Base-by-base conservation (phyloP, 1,140 invertebrate genomes). In the Holotrichia oblita region DNA sequence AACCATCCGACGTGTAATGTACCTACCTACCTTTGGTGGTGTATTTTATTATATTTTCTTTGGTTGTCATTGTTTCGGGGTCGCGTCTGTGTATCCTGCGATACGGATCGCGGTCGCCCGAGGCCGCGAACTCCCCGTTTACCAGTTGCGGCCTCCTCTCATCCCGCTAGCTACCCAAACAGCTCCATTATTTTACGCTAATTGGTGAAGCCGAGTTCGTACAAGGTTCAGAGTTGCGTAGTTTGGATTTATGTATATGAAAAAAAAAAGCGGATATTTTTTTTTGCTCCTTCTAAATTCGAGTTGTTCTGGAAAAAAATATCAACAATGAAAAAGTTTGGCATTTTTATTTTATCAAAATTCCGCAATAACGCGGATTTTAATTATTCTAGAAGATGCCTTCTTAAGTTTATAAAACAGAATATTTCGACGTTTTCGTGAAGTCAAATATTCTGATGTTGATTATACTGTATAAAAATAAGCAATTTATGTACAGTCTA, bases 101-200 rank as follows among this genome's bases (percentile, higher is more conserved):
- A 69, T 69, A 12, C 17, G 22, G 22, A 34, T 69, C 61, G 61
- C 61, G 20, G 61, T 69, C 61, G 61, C 61, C 61, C 61, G 61
- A 14, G 61, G 61, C 61, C 61, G 61, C 61, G 61, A 69, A 69
- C 61, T 34, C 61, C 17, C 61, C 61, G 61, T 22, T 69, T 34
- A 34, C 27, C 27, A 34, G 27, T 34, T 34, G 27, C 27, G 27
- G 27, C 27, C 20, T 69, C 61, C 22, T 69, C 17, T 69, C 61
- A 34, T 20, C 10, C 61, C 10, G 61, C 22, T 69, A 34, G 27
- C 77, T 22, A 61, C 59, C 59, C 24, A 77, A 79, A 79, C 73
- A 79, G 75, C 78, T 55, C 73, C 78, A 77, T 79, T 79, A 79
- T 77, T 27, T 48, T 44, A 79, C 74, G 78, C 74, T 79, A 79